Percentiles rank a stretch among this genome's conserved stretches.
Conservation (phyloP, 2,888 invertebrate species). For the Heliconius cydno region DNA sequence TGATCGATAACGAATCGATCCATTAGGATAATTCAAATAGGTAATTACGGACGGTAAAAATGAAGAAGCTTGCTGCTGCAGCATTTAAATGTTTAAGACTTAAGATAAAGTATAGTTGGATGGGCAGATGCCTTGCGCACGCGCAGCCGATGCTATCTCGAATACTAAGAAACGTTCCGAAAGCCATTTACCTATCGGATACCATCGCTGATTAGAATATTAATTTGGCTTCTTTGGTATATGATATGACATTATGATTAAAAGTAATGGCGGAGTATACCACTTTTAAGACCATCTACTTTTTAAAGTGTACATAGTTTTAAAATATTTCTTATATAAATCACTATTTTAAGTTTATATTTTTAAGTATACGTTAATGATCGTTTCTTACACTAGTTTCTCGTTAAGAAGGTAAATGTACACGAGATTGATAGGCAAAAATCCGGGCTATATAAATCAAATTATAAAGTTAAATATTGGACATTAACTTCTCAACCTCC, state of each 20-base stretch:
- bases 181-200: conserved; percentile 80
- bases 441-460: neutral
- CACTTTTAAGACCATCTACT: neutral
- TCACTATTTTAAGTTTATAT: neutral
- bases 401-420: neutral
- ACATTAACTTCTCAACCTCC: conserved; percentile 26
- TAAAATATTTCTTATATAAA: no score
- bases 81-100: conserved; percentile 48
- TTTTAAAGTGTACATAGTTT: no score
- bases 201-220: conserved; percentile 71
- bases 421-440: neutral
- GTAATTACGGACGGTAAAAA: conserved; percentile 55
- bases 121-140: conserved; percentile 61
- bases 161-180: conserved; percentile 77
- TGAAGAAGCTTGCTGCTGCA: conserved; percentile 30
- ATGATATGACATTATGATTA: conserved; percentile 25
- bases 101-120: conserved; percentile 52
- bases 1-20: conserved; percentile 61
- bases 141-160: conserved; percentile 69
- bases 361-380: neutral
- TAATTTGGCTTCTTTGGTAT: conserved; percentile 77
- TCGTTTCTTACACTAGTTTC: neutral
- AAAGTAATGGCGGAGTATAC: neutral
- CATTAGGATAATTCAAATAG: conserved; percentile 62
- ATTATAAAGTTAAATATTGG: neutral